Percentiles rank a stretch among this genome's conserved stretches.
These are phyloP conservation scores for Chiroxiphia lanceolata DNA, from an alignment of 2,797 vertebrate species.

Conservation along the genomic window DNA sequence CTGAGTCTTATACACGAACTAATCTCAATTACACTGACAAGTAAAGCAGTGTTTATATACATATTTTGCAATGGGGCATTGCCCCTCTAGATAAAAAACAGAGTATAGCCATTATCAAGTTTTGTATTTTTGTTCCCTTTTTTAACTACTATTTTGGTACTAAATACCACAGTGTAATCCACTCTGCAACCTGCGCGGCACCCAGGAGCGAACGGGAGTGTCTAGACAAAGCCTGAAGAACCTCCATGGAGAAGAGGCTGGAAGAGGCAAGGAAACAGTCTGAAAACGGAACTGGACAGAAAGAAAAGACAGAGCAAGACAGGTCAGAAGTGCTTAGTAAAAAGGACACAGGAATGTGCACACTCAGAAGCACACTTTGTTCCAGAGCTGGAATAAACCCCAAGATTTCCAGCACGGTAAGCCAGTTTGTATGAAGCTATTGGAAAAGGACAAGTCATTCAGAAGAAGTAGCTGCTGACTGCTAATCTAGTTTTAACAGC, in stretches of 20 bases:
- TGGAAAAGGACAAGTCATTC: neutral
- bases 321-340: neutral
- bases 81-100: neutral
- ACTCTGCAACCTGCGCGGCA: neutral
- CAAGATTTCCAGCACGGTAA: neutral
- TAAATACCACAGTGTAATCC: neutral
- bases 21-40: neutral
- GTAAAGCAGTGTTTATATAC: neutral
- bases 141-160: neutral
- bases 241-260: neutral
- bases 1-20: neutral
- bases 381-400: neutral
- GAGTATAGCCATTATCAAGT: neutral
- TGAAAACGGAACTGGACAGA: neutral
- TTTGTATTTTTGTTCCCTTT: neutral
- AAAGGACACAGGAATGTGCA: rapidly evolving
- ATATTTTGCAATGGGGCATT: neutral
- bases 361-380: neutral
- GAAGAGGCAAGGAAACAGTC: neutral
- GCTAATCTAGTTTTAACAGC: neutral
- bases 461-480: neutral
- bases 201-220: neutral
- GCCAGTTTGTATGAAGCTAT: neutral
- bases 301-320: neutral
- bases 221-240: neutral